Evolutionary conservation across 2,888 invertebrate genomes (phyloP).

Genomic region (Sycophila texana): DNA sequence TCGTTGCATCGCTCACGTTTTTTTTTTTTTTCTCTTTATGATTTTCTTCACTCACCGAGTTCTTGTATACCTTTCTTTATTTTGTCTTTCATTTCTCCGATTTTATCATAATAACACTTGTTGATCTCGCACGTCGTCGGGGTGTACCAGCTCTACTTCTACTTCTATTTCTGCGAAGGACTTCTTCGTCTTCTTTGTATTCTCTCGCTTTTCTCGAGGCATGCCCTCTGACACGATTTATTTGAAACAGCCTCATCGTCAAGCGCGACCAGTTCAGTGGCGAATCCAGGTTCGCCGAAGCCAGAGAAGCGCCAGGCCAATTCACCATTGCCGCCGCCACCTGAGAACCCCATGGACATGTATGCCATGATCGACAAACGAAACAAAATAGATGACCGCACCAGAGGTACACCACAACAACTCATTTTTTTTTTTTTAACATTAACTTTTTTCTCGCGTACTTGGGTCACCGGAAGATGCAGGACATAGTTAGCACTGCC

Average conservation of each 20-base stretch:
- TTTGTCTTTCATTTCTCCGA: background rate
- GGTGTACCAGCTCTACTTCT: background rate
- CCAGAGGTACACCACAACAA: slow-evolving; percentile 55
- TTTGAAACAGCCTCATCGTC: slow-evolving; percentile 82
- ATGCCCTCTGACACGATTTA: slow-evolving; percentile 32
- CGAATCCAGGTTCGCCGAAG: slow-evolving; percentile 89
- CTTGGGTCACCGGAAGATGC: too few species aligned
- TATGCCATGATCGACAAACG: slow-evolving; percentile 74
- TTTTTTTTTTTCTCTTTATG: background rate
- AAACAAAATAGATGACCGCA: slow-evolving; percentile 67
- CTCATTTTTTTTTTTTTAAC: background rate
- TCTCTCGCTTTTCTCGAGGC: slow-evolving; percentile 5
- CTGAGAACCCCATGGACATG: slow-evolving; percentile 78
- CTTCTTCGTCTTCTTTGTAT: slow-evolving; percentile 4
- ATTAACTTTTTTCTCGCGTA: background rate
- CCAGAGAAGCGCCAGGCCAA: slow-evolving; percentile 94
- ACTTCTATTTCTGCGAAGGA: slow-evolving; percentile 19
- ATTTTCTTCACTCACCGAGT: slow-evolving; percentile 6
- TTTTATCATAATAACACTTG: background rate
- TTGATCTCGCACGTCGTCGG: too few species aligned
- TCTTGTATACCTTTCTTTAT: background rate
- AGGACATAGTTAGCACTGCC: background rate
- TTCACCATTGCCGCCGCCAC: slow-evolving; percentile 90
- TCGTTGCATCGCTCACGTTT: background rate
- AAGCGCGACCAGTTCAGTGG: slow-evolving; percentile 82